Base-by-base conservation (phyloP, 2,113 vertebrate genomes). In the Tapirus terrestris region DNA sequence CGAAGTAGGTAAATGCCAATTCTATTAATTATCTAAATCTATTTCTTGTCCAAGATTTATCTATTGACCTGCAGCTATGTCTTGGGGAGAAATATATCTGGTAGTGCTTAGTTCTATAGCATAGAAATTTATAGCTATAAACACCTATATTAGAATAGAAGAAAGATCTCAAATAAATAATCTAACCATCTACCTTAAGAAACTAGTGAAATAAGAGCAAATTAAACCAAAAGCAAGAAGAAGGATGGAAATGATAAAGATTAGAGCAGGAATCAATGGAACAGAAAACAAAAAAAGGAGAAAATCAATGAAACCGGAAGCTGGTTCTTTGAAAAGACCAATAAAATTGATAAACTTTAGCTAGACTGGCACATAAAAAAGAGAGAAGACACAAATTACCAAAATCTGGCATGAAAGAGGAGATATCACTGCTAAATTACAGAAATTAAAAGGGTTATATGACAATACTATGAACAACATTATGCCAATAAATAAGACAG, bases 271-370 rank as follows among this genome's bases (percentile, higher is more conserved):
- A 87, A 87, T 70, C 36, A 72, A 56, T 68, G 16, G 45, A 72
- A 90, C 23, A 85, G 29, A 95, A 93, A 81, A 51, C 31, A 76
- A 17, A 3, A 67, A 51, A 65, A 91, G 25, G 11, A 91, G 13
- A 96, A 84, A 82, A 92, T 79, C 25, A 58, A 8, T 65, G 23
- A 79, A 92, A 56, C 51, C 39, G 70, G 67, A 94, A 73, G 9
- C 67, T 89, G 2, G 18, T 85, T 76, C 21, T 53, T 65, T 60
- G 14, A 68, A 91, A 87, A 87, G 27, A 65, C 68, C 8, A 86
- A 95, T n/a, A 94, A 89, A 97, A 51, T 76, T 87, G 17, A 79
- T 10, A 86, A 95, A 67, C 23, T 21, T 80, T 77, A 39, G 16
- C 25, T 45, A 84, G 20, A 60, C 25, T 73, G 39, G 85, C 21